These are phyloP conservation scores for Eristalis tenax DNA, from an alignment of 2,888 invertebrate genomes.

Conservation along the genomic window DNA sequence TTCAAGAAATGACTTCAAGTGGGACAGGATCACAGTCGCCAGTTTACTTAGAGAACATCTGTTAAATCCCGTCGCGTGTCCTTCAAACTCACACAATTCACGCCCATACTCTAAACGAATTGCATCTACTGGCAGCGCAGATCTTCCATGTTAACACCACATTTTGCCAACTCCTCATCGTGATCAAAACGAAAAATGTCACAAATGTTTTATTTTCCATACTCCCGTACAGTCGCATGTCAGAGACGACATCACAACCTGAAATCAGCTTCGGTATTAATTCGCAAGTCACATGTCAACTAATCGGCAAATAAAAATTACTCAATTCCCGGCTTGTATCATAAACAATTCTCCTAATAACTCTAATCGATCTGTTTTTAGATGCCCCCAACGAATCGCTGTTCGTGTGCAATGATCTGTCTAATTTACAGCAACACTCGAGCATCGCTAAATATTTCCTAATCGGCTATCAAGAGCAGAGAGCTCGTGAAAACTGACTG, in stretches of 20 bases:
- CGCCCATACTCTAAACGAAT: background rate
- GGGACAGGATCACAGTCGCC: background rate
- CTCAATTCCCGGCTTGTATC: slow-evolving; percentile 13
- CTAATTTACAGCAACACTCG: slow-evolving; percentile 5
- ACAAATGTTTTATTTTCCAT: background rate
- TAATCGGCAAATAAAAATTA: slow-evolving; percentile 2
- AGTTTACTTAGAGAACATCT: background rate
- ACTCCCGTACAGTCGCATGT: background rate
- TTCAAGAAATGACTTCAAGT: too few species aligned
- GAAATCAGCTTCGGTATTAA: background rate
- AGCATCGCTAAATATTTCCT: background rate
- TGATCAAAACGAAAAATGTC: background rate
- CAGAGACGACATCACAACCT: background rate
- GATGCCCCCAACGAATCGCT: background rate
- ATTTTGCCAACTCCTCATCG: background rate
- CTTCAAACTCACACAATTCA: background rate
- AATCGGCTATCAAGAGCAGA: slow-evolving; percentile 37
- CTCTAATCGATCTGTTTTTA: slow-evolving; percentile 44
- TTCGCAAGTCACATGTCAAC: background rate
- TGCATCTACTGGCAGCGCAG: background rate
- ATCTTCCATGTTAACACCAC: background rate
- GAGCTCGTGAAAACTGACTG: slow-evolving; percentile 10
- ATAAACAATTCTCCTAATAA: slow-evolving; percentile 17
- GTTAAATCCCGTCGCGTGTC: background rate
- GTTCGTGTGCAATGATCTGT: background rate